These are phyloP conservation scores for Microhierax caerulescens DNA, from an alignment of 2,797 vertebrate species.

Conservation along the genomic window DNA sequence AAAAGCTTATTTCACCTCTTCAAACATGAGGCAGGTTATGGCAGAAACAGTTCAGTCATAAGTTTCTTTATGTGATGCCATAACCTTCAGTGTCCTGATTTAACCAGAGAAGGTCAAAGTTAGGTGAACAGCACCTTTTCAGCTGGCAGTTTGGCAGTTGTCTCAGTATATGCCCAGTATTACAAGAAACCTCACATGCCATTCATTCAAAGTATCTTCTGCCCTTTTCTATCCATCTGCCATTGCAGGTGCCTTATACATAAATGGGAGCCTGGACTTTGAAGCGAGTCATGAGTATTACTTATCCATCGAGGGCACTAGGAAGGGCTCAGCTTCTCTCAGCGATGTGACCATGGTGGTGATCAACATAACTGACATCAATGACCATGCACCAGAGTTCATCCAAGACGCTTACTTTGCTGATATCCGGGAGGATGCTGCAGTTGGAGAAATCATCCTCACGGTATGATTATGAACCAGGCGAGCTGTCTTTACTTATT, in stretches of 20 bases:
- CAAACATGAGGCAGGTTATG: not conserved
- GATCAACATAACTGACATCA: conserved; percentile 91
- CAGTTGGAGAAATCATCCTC: conserved; percentile 83
- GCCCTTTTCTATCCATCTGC: not conserved
- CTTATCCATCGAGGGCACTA: conserved; percentile 89
- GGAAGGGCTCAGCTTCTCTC: conserved; percentile 82
- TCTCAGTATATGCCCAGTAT: not conserved
- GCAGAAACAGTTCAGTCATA: not conserved
- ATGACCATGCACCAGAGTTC: conserved; percentile 89
- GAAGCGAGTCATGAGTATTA: conserved; percentile 86
- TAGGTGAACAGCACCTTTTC: not conserved
- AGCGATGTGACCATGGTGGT: conserved; percentile 87
- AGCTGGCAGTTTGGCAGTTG: not conserved
- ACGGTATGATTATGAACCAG: conserved; percentile 71
- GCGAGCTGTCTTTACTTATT: not conserved
- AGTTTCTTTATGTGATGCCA: not conserved
- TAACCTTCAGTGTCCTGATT: not conserved
- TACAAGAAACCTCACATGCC: not conserved
- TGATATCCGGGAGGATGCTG: conserved; percentile 83
- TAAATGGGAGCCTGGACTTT: conserved; percentile 86
- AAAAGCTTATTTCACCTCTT: not conserved
- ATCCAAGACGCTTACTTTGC: conserved; percentile 78
- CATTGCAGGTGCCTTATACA: conserved; percentile 75
- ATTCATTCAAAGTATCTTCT: not conserved
- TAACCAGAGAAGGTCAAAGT: not conserved